Conservation (phyloP, 2,888 invertebrate species). For the Hemistola chrysoprasaria region DNA sequence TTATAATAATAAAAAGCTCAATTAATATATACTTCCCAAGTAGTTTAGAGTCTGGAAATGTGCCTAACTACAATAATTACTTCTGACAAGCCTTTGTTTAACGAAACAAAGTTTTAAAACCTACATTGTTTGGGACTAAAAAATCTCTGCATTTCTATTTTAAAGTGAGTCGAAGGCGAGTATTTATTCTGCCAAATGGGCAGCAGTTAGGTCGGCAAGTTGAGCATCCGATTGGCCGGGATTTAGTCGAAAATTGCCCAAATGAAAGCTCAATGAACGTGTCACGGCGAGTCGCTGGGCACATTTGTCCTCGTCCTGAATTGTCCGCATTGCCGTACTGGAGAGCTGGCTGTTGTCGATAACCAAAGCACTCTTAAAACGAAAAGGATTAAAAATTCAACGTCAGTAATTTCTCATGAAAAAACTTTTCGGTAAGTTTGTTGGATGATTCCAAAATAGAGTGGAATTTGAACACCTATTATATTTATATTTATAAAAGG, state of each 20-base stretch:
- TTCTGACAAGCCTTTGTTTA: no score
- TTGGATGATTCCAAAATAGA: no score
- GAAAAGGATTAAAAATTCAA: no score
- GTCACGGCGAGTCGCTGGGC: slow-evolving; percentile 72
- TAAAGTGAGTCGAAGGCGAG: slow-evolving; percentile 40
- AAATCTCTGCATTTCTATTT: slow-evolving; percentile 26
- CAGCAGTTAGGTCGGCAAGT: slow-evolving; percentile 50
- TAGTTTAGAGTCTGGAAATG: no score
- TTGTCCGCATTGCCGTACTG: slow-evolving; percentile 76
- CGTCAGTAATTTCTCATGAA: no score
- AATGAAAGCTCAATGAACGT: slow-evolving; percentile 81
- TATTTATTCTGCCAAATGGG: slow-evolving; percentile 59
- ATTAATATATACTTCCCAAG: no score
- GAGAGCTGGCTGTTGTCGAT: slow-evolving; percentile 51
- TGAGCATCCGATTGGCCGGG: slow-evolving; percentile 65
- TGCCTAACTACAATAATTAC: no score
- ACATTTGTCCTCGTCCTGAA: slow-evolving; percentile 76
- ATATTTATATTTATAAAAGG: no score
- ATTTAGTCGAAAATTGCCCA: slow-evolving; percentile 79
- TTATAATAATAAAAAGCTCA: no score
- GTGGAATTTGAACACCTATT: no score
- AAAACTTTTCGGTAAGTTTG: no score
- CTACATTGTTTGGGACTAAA: slow-evolving; percentile 1
- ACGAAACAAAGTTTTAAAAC: no score
- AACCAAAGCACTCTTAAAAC: background rate